Base-by-base conservation (phyloP, 1,140 invertebrate genomes). In the Trachelipus rathkii region DNA sequence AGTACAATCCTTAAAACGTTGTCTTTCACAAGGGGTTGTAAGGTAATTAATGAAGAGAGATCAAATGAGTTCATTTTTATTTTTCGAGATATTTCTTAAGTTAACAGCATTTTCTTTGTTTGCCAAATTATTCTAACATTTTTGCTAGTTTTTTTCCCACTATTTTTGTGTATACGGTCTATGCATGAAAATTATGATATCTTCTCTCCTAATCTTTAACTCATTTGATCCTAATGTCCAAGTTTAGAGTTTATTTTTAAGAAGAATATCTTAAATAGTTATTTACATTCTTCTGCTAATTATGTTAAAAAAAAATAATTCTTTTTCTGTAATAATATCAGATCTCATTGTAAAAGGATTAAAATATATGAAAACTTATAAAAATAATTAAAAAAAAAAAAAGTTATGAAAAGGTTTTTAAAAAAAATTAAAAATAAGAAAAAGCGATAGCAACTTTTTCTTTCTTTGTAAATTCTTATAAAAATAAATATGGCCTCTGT, bases 401-500 rank as follows among this genome's bases (percentile, higher is more conserved):
- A 13, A 60, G 50, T 60, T 60, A 60, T 60, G 50, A 15, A 13
- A 60, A 60, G 50, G 11, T 19, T 60, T 60, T 13, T 60, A 15
- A 15, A 13, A n/a, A 60, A 60, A 60, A 15, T 13, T 13, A 60
- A 19, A 13, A 15, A 15, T 13, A 60, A 60, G 50, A 60, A 60
- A 13, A 60, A 60, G 50, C 19, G 19, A 60, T 4, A 15, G 50
- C 11, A 60, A 19, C 11, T 60, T 15, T 60, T 60, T 60, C 50
- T 60, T 60, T 13, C 50, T 60, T 60, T 60, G 50, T 60, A 60
- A 15, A 60, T 60, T 60, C 50, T 60, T 60, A 60, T 60, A 19
- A 60, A 60, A 60, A 60, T 60, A 60, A 60, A 60, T 13, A 60
- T 60, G 50, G 50, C 50, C 50, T 60, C 11, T 60, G 50, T 60